A percentile compares a stretch with the other conserved stretches of the same genome.
phyloP scores from a whole-genome alignment of 2,113 vertebrate species.

The Tachycineta bicolor region DNA sequence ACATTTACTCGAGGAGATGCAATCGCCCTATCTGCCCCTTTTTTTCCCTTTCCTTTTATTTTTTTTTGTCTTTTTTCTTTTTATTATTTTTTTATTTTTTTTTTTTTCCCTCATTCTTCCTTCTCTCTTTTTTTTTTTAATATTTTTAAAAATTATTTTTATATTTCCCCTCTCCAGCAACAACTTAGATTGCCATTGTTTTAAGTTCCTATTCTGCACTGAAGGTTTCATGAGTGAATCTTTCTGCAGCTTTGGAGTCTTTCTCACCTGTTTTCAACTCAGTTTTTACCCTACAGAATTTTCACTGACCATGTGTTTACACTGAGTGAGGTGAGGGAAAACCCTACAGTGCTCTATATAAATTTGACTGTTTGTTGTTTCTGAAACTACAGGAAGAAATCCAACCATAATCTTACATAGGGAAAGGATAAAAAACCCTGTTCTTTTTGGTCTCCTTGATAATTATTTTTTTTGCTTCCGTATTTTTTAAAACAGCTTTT shows the following conservation, averaged over 20 bases:
- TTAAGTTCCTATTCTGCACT: background rate
- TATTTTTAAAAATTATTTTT: fast-evolving
- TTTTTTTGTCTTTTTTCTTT: fast-evolving
- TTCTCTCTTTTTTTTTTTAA: fast-evolving
- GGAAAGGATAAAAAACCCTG: background rate
- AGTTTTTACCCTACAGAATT: background rate
- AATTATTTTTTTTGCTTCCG: background rate
- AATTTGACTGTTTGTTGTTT: background rate
- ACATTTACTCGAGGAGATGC: background rate
- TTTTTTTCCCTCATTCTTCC: fast-evolving
- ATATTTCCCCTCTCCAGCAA: background rate
- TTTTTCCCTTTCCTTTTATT: fast-evolving
- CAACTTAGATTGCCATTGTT: background rate
- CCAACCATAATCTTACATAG: background rate
- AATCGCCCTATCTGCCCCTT: background rate
- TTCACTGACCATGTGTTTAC: background rate
- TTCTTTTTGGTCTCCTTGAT: background rate
- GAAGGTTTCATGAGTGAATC: background rate
- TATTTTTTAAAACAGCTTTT: background rate
- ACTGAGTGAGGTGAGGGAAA: background rate
- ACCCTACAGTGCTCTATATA: background rate
- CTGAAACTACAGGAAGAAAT: background rate
- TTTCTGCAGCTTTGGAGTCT: background rate
- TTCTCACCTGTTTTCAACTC: background rate
- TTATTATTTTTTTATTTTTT: fast-evolving